phyloP scores from a whole-genome alignment of 2,113 vertebrate species.

The Pithys albifrons region DNA sequence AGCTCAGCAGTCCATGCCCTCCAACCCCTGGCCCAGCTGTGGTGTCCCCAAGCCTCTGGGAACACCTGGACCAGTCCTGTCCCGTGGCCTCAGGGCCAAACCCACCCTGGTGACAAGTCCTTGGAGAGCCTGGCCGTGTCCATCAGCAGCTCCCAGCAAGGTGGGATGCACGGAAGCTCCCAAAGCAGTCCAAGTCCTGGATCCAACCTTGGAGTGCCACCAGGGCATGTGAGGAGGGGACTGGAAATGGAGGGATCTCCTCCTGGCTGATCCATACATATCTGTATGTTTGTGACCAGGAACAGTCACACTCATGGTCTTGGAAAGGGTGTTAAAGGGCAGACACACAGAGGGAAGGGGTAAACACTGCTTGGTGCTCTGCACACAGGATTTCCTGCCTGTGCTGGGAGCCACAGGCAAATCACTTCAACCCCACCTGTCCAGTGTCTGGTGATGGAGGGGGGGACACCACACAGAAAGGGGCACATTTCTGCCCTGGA shows the following conservation, averaged over 20 bases:
- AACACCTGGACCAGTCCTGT: not conserved
- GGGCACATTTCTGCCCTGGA: not conserved
- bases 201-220: not conserved
- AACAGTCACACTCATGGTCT: not conserved
- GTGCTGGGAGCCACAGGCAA: not conserved
- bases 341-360: not conserved
- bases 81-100: not conserved
- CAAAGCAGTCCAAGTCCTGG: not conserved
- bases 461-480: not conserved
- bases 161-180: not conserved
- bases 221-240: not conserved
- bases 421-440: not conserved
- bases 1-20: not conserved
- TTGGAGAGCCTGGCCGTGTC: not conserved
- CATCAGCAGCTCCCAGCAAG: rapidly evolving
- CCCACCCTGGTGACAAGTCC: rapidly evolving
- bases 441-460: not conserved
- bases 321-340: not conserved
- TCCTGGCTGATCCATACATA: not conserved
- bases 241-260: not conserved
- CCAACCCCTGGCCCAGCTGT: not conserved
- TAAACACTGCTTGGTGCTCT: rapidly evolving
- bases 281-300: not conserved
- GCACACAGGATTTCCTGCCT: not conserved
- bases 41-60: not conserved